These are phyloP conservation scores for Argyrosomus regius DNA, from an alignment of 2,797 vertebrate species.

Conservation along the genomic window DNA sequence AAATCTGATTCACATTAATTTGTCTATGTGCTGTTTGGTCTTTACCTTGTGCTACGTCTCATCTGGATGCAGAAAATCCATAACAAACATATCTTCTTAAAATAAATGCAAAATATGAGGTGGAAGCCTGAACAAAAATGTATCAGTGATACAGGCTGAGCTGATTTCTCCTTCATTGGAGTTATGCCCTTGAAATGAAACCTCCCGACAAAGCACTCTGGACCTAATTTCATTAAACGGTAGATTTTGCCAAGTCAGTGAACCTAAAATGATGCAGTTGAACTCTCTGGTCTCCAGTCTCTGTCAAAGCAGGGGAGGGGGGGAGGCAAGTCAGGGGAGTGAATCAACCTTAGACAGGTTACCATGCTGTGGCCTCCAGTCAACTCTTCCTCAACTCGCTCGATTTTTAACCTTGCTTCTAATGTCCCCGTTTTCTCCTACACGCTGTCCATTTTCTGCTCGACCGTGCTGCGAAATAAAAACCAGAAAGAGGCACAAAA, in stretches of 20 bases:
- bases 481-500: constrained; percentile 46
- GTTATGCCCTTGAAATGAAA: constrained; percentile 75
- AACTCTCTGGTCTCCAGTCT: constrained; percentile 71
- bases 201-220: constrained; percentile 58
- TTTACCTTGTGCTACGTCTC: not conserved
- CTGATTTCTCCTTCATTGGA: constrained; percentile 46
- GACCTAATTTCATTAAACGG: constrained; percentile 79
- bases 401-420: constrained; percentile 37
- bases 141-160: constrained; percentile 24
- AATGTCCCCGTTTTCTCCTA: constrained; percentile 14
- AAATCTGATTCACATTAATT: constrained; percentile 16
- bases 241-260: constrained; percentile 80
- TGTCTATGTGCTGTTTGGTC: not conserved
- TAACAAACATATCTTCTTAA: constrained; percentile 4
- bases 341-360: constrained; percentile 47
- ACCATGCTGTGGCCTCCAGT: constrained; percentile 41
- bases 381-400: constrained; percentile 47
- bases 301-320: constrained; percentile 16
- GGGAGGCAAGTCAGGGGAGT: constrained; percentile 7
- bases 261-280: constrained; percentile 78
- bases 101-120: constrained; percentile 1
- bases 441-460: constrained; percentile 68
- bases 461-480: constrained; percentile 62
- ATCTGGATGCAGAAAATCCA: constrained; percentile 7
- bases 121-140: constrained; percentile 7